phyloP scores from a whole-genome alignment of 2,113 vertebrate genomes.

The Protomyctophum bolini region DNA sequence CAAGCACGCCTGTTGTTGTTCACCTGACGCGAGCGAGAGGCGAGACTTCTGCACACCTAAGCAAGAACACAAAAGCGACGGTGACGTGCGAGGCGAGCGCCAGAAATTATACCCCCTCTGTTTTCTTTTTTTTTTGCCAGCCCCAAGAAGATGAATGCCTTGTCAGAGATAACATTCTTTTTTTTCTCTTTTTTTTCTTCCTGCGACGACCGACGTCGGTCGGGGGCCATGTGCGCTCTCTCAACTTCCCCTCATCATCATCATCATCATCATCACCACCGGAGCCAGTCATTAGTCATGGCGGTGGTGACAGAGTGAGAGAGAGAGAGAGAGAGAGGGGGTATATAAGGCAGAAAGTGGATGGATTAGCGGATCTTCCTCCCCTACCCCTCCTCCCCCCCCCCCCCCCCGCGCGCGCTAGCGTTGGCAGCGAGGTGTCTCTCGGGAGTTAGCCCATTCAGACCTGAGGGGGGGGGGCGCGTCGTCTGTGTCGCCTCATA shows the following conservation, averaged over 20 bases:
- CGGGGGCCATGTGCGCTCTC: not conserved
- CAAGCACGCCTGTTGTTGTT: too few relatives aligned
- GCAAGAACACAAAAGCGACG: constrained; percentile 6
- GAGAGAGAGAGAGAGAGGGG: not conserved
- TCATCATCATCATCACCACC: not conserved
- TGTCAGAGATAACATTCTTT: constrained; percentile 7
- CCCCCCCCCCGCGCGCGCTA: not conserved
- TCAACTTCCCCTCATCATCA: constrained; percentile 8
- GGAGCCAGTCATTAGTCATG: constrained; percentile 1
- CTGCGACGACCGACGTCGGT: not conserved
- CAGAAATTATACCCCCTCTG: constrained; percentile 8
- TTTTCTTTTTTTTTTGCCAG: not conserved
- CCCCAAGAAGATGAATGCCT: not conserved
- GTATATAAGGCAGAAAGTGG: not conserved
- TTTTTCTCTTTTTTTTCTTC: not conserved
- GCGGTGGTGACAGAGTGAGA: not conserved
- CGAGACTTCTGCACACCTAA: not conserved
- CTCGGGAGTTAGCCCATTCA: not conserved
- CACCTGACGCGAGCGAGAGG: too few relatives aligned
- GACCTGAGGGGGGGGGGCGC: too few relatives aligned
- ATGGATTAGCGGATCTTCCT: not conserved
- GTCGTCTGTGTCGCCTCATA: too few relatives aligned
- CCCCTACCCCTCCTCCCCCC: too few relatives aligned
- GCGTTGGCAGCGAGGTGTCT: not conserved
- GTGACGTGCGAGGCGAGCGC: constrained; percentile 19